A percentile compares a stretch with the other conserved stretches of the same genome.
phyloP scores from a whole-genome alignment of 2,113 vertebrate species.

The Chamaea fasciata region DNA sequence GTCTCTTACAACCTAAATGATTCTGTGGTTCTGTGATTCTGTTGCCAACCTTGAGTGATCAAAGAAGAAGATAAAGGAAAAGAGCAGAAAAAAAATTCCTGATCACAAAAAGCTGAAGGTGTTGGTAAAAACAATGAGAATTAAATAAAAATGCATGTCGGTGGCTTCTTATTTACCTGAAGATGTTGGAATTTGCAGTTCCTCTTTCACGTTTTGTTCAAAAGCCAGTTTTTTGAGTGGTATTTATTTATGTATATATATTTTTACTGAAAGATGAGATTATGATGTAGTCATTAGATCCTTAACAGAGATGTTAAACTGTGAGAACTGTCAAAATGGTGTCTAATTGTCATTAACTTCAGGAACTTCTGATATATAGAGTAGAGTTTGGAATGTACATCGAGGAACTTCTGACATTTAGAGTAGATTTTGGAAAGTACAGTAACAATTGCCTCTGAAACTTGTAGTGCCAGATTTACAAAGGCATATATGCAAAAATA shows the following conservation, averaged over 20 bases:
- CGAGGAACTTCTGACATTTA: background rate
- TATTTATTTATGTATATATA: background rate
- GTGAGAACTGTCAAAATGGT: background rate
- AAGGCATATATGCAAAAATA: background rate
- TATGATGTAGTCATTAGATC: background rate
- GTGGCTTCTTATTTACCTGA: background rate
- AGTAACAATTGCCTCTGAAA: background rate
- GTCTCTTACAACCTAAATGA: background rate
- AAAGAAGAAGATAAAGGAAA: background rate
- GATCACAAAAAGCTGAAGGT: background rate
- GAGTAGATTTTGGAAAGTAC: background rate
- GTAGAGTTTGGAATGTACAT: background rate
- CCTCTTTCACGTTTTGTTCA: background rate
- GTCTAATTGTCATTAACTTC: background rate
- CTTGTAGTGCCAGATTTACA: background rate
- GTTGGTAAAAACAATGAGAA: background rate
- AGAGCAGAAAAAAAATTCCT: background rate
- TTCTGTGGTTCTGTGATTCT: background rate
- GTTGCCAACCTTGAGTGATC: background rate
- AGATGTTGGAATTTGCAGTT: background rate
- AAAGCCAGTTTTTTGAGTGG: background rate
- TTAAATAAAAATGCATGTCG: background rate
- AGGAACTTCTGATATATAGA: background rate
- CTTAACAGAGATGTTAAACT: background rate
- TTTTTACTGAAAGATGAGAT: background rate